phyloP scores from a whole-genome alignment of 2,888 invertebrate species.

The Dendrolimus houi region DNA sequence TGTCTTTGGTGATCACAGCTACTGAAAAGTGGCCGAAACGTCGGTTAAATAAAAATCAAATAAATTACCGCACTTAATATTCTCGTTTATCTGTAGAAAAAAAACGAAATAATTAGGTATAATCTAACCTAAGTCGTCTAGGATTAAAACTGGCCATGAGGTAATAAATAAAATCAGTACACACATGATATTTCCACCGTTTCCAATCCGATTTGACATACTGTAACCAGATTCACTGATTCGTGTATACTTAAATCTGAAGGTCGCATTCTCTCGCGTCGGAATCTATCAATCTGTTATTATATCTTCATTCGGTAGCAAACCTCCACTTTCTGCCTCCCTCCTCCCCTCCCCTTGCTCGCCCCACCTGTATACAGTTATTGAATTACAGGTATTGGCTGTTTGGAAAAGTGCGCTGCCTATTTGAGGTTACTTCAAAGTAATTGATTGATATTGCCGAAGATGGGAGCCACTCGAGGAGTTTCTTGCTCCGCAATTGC shows the following conservation, averaged over 20 bases:
- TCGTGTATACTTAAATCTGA: not conserved
- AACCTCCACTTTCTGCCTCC: not conserved
- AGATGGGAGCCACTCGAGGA: not conserved
- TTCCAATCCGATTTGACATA: not conserved
- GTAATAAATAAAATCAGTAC: too few species aligned
- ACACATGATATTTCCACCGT: too few species aligned
- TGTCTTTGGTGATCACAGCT: too few species aligned
- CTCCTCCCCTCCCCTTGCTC: not conserved
- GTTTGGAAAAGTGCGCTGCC: not conserved
- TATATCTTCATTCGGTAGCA: not conserved
- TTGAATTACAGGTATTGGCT: not conserved
- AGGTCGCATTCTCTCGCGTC: not conserved
- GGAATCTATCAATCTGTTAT: not conserved
- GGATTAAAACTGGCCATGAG: too few species aligned
- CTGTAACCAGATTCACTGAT: not conserved
- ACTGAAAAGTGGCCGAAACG: too few species aligned
- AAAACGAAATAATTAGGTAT: too few species aligned
- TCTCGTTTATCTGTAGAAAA: too few species aligned
- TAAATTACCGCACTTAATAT: too few species aligned
- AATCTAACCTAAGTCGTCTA: too few species aligned
- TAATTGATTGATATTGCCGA: not conserved
- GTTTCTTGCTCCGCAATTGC: too few species aligned
- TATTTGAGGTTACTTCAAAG: not conserved
- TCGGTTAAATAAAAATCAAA: too few species aligned
- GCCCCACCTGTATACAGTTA: not conserved